Evolutionary conservation across 2,797 vertebrate genomes (phyloP).

Genomic region (Hirundo rustica): DNA sequence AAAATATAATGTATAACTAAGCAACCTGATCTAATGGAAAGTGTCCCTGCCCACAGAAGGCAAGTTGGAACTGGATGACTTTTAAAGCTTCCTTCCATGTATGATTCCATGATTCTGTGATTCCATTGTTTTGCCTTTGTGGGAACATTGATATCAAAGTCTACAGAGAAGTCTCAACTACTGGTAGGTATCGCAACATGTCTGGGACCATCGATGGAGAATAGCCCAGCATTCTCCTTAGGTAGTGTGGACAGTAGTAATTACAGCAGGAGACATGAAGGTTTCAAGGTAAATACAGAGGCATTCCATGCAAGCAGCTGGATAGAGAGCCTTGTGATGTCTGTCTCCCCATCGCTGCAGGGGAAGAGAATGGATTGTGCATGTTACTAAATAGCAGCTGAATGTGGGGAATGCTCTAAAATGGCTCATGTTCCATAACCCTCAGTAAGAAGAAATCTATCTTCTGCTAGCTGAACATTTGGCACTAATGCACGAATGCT

Average conservation of each 20-base stretch:
- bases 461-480: not conserved
- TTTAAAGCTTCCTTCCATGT: not conserved
- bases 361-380: not conserved
- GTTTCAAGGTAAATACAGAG: not conserved
- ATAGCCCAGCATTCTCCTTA: not conserved
- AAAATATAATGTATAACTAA: not conserved
- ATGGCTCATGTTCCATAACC: not conserved
- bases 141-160: not conserved
- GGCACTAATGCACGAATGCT: not conserved
- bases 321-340: not conserved
- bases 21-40: not conserved
- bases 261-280: not conserved
- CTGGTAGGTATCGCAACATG: rapidly evolving
- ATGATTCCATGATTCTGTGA: not conserved
- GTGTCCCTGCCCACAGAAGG: not conserved
- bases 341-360: not conserved
- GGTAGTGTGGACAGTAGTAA: not conserved
- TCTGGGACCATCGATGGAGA: rapidly evolving
- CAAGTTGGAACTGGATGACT: not conserved
- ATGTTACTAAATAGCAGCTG: not conserved
- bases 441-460: not conserved
- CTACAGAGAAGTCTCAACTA: not conserved
- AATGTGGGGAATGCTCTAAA: not conserved
- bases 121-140: not conserved
- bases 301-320: not conserved